These are phyloP conservation scores for Drosophila peninsularis DNA, from an alignment of 2,888 invertebrate genomes.

Conservation along the genomic window DNA sequence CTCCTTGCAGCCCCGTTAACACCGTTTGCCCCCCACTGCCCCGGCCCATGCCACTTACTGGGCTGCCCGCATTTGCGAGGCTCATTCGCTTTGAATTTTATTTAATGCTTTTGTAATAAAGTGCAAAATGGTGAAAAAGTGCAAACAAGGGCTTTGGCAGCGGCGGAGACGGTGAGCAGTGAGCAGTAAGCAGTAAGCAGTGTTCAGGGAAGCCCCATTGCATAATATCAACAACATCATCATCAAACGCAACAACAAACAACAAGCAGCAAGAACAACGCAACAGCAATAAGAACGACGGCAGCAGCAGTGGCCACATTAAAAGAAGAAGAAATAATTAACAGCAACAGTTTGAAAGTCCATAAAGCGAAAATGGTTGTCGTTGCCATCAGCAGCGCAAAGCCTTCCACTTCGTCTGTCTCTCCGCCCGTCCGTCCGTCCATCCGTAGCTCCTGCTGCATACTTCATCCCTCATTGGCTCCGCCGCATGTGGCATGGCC, in stretches of 20 bases:
- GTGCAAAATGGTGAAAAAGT: conserved; percentile 80
- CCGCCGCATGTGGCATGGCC: conserved; percentile 75
- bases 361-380: conserved; percentile 75
- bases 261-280: conserved; percentile 23
- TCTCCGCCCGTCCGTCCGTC: background rate
- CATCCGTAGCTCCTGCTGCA: background rate
- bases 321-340: conserved; percentile 80
- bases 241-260: conserved; percentile 57
- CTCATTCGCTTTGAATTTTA: conserved; percentile 80
- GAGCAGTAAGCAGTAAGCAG: conserved; percentile 3
- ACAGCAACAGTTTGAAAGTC: conserved; percentile 80
- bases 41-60: conserved; percentile 28
- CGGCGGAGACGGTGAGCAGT: conserved; percentile 5
- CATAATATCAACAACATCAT: conserved; percentile 77
- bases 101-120: conserved; percentile 81
- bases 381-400: conserved; percentile 44
- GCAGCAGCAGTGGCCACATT: conserved; percentile 69
- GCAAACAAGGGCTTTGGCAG: conserved; percentile 66
- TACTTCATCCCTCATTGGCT: conserved; percentile 36
- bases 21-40: background rate
- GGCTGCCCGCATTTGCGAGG: conserved; percentile 40
- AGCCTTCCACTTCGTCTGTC: conserved; percentile 15
- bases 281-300: conserved; percentile 44
- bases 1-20: background rate
- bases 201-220: conserved; percentile 51